These are phyloP conservation scores for Trypoxylon attenuatum DNA, from an alignment of 2,888 invertebrate species.

Conservation along the genomic window DNA sequence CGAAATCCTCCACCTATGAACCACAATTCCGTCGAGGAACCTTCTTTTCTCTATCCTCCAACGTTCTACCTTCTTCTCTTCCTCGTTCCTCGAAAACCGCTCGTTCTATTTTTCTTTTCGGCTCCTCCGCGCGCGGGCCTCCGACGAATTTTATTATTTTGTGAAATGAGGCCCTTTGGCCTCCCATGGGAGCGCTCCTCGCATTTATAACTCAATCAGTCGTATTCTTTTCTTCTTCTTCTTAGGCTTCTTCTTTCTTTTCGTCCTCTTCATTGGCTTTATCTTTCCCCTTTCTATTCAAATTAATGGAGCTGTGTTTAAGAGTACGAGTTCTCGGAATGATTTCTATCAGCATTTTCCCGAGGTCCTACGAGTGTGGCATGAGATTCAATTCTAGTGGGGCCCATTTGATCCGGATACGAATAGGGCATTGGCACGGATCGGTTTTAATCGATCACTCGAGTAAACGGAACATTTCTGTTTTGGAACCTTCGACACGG, in stretches of 20 bases:
- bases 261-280: too few relatives aligned
- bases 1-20: constrained; percentile 62
- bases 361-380: too few relatives aligned
- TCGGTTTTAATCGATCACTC: neutral
- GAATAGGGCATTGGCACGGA: neutral
- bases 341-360: too few relatives aligned
- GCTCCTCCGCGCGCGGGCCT: constrained; percentile 26
- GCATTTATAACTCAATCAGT: too few relatives aligned
- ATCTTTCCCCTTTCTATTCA: too few relatives aligned
- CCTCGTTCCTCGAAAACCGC: constrained; percentile 25
- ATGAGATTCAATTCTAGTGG: neutral
- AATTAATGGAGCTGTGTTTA: too few relatives aligned
- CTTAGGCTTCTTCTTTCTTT: too few relatives aligned
- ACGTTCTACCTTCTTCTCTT: constrained; percentile 21
- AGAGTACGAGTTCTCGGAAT: too few relatives aligned
- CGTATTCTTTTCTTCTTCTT: too few relatives aligned
- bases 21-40: constrained; percentile 48
- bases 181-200: neutral
- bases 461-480: constrained; percentile 8
- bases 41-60: constrained; percentile 32
- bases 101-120: neutral
- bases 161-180: neutral
- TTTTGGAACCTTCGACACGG: constrained; percentile 1
- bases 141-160: constrained; percentile 71
- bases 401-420: neutral